These are phyloP conservation scores for Poecile atricapillus DNA, from an alignment of 2,113 vertebrate genomes.

Conservation along the genomic window DNA sequence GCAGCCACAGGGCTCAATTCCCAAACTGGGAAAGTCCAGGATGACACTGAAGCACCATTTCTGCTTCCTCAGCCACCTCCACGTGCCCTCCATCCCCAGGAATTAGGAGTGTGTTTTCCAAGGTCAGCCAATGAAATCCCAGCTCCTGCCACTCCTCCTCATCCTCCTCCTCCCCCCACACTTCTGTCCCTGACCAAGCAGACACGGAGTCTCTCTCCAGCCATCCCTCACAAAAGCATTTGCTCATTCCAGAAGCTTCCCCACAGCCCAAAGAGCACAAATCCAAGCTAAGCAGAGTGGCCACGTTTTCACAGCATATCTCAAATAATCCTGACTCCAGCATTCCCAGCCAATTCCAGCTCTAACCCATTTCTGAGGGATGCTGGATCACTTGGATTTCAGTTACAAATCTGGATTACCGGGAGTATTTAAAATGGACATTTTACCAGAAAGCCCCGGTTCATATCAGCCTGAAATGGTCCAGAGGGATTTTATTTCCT, in stretches of 20 bases:
- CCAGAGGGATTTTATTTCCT: not conserved
- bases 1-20: not conserved
- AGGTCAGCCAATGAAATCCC: not conserved
- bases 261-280: not conserved
- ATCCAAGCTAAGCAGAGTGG: not conserved
- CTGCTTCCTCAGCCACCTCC: not conserved
- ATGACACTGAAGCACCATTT: not conserved
- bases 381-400: not conserved
- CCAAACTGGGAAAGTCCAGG: not conserved
- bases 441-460: not conserved
- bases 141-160: not conserved
- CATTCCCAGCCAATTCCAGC: not conserved
- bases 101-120: accelerated
- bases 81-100: accelerated
- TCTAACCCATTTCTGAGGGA: not conserved
- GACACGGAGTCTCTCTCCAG: accelerated
- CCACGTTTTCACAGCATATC: accelerated
- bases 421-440: not conserved
- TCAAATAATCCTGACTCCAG: not conserved
- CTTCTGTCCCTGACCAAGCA: accelerated
- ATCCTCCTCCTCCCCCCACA: too few relatives aligned
- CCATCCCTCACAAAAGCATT: not conserved
- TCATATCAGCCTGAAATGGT: not conserved
- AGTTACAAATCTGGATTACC: not conserved
- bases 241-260: not conserved